These are phyloP conservation scores for Scaptomyza caliginosa DNA, from an alignment of 2,888 invertebrate genomes.

Conservation along the genomic window DNA sequence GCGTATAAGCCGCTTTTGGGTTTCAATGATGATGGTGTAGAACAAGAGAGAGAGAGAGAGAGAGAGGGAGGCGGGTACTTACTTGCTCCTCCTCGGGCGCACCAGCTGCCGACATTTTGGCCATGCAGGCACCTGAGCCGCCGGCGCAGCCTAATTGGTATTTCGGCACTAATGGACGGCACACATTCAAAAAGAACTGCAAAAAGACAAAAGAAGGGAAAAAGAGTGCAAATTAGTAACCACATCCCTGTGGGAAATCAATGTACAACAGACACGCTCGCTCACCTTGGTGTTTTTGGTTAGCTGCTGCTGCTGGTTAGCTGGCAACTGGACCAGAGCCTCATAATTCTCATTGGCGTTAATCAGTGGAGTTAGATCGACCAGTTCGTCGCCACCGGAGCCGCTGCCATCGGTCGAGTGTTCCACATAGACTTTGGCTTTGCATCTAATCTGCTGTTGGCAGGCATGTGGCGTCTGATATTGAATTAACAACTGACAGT, in stretches of 20 bases:
- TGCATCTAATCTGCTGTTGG: conserved; percentile 82
- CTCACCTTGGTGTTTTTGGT: conserved; percentile 80
- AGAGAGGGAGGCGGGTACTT: conserved; percentile 41
- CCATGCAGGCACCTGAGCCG: conserved; percentile 82
- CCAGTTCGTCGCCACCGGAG: conserved; percentile 60
- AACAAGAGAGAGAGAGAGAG: background rate
- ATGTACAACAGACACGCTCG: background rate
- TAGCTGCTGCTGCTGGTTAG: conserved; percentile 69
- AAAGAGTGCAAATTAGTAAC: conserved; percentile 38
- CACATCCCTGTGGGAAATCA: conserved; percentile 58
- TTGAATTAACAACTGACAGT: conserved; percentile 84
- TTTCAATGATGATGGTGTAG: background rate
- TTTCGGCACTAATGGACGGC: conserved; percentile 83
- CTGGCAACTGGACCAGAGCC: conserved; percentile 78
- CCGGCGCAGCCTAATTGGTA: conserved; percentile 83
- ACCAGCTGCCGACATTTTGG: conserved; percentile 73
- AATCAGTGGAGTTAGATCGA: conserved; percentile 83
- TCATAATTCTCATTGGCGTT: conserved; percentile 82
- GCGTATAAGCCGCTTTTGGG: conserved; percentile 67
- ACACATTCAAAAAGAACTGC: conserved; percentile 83
- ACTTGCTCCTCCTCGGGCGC: conserved; percentile 83
- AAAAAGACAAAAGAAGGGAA: conserved; percentile 35
- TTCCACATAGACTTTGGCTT: conserved; percentile 72
- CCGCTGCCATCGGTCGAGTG: conserved; percentile 67
- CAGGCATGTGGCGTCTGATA: conserved; percentile 83